Evolutionary conservation across 1,140 invertebrate genomes (phyloP).

Genomic region (Drosophila oshimai): DNA sequence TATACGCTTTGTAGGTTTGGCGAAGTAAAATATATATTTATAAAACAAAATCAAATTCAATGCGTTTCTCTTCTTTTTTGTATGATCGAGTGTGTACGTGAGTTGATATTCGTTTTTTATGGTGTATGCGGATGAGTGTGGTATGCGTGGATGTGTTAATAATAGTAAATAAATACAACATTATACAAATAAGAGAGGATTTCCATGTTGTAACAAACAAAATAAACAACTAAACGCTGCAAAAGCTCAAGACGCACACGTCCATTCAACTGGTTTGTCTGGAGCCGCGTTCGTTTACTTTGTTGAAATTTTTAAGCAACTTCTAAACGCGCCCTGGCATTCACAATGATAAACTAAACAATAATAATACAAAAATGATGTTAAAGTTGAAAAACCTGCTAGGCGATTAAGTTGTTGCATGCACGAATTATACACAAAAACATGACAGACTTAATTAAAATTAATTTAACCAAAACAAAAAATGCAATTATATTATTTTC

Average conservation of each 20-base stretch:
- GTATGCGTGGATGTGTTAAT: constrained; percentile 36
- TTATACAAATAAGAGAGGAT: constrained; percentile 71
- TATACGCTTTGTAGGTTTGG: constrained; percentile 72
- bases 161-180: constrained; percentile 72
- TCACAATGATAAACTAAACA: constrained; percentile 52
- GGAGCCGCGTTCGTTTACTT: neutral
- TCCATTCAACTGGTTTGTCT: neutral
- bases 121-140: constrained; percentile 13
- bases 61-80: constrained; percentile 24
- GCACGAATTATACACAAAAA: constrained; percentile 78
- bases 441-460: constrained; percentile 46
- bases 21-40: constrained; percentile 68
- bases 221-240: constrained; percentile 45
- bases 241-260: constrained; percentile 18
- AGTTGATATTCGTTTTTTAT: constrained; percentile 1
- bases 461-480: constrained; percentile 50
- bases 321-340: neutral
- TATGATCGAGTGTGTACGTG: constrained; percentile 20
- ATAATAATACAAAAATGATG: constrained; percentile 70
- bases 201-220: constrained; percentile 42
- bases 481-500: constrained; percentile 62
- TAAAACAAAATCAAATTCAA: constrained; percentile 70
- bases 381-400: constrained; percentile 27
- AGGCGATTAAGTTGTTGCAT: constrained; percentile 42
- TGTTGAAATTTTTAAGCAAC: constrained; percentile 9